These are phyloP conservation scores for Bufo gargarizans DNA, from an alignment of 2,113 vertebrate genomes.

Conservation along the genomic window DNA sequence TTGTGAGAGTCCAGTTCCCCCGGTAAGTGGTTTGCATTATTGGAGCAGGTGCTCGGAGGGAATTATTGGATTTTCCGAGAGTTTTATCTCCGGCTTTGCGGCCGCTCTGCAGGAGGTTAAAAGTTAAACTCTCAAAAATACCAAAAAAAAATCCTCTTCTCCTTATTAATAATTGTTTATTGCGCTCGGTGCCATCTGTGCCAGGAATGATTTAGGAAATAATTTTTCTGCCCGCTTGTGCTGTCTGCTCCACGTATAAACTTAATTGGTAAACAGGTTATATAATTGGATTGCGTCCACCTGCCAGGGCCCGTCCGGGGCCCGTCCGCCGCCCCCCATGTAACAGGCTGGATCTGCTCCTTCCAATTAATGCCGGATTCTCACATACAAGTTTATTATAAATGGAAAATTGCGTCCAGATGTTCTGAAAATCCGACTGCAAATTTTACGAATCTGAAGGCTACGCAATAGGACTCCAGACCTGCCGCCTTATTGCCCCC, in stretches of 20 bases:
- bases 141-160: neutral
- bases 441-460: too few relatives aligned
- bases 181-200: neutral
- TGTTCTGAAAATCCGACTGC: neutral
- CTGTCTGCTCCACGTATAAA: neutral
- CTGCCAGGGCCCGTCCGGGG: neutral
- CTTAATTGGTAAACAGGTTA: constrained; percentile 3
- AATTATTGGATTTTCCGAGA: constrained; percentile 23
- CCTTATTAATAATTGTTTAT: neutral
- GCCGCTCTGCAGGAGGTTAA: neutral
- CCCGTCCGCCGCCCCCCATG: neutral
- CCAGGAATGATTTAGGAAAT: constrained; percentile 11
- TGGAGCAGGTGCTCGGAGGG: neutral
- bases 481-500: neutral
- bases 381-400: constrained; percentile 26
- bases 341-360: neutral
- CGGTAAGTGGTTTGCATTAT: neutral
- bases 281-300: neutral
- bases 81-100: neutral
- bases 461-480: neutral
- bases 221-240: neutral
- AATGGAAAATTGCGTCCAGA: constrained; percentile 17
- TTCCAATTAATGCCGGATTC: neutral
- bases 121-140: neutral
- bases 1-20: constrained; percentile 14